Conservation (phyloP, 1,140 invertebrate genomes). For the Drosophila virilis region DNA sequence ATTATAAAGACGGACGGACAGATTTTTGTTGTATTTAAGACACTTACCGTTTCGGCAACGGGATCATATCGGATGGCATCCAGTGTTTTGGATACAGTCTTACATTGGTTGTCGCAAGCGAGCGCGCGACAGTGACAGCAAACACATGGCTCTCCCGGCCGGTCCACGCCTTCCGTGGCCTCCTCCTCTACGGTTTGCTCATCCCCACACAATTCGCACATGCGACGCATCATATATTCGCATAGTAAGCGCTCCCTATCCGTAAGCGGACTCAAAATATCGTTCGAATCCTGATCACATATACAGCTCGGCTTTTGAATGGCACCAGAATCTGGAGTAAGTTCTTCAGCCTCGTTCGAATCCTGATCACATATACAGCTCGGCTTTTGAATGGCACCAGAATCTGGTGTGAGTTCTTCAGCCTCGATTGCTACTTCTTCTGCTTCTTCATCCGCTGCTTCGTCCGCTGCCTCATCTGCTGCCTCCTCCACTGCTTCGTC, state of each 20-base stretch:
- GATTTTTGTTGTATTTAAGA: no score
- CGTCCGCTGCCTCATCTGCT: no score
- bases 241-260: conserved; percentile 33
- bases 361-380: not conserved
- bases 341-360: not conserved
- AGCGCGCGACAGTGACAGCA: conserved; percentile 74
- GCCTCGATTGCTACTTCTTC: not conserved
- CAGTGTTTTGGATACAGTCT: conserved; percentile 56
- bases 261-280: conserved; percentile 11
- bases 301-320: not conserved
- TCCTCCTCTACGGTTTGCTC: conserved; percentile 11
- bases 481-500: no score
- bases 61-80: conserved; percentile 54
- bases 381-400: not conserved
- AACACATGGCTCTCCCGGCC: conserved; percentile 20
- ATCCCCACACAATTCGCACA: conserved; percentile 26
- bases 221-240: conserved; percentile 36
- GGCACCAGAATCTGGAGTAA: not conserved
- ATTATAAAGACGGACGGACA: no score
- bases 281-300: not conserved
- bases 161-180: not conserved
- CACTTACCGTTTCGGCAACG: conserved; percentile 61
- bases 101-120: conserved; percentile 59
- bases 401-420: not conserved
- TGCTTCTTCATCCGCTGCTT: not conserved